These are phyloP conservation scores for Danio aesculapii DNA, from an alignment of 2,797 vertebrate species.

Conservation along the genomic window DNA sequence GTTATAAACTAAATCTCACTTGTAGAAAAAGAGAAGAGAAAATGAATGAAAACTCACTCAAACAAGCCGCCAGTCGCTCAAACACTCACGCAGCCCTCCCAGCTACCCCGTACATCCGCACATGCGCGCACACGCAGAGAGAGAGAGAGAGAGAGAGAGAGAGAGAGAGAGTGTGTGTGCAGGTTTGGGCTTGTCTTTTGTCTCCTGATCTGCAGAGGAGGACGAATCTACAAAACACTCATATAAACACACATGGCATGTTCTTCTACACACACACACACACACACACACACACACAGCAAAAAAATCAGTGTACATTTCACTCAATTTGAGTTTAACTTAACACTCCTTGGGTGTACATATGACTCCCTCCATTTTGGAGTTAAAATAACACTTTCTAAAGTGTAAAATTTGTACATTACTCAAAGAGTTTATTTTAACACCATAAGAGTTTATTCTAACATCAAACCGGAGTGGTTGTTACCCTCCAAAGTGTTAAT, in stretches of 20 bases:
- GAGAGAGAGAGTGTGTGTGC: neutral
- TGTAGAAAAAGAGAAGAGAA: too few relatives aligned
- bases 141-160: too few relatives aligned
- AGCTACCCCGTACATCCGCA: too few relatives aligned
- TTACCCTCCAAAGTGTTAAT: too few relatives aligned
- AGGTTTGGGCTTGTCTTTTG: slow-evolving; percentile 29
- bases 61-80: too few relatives aligned
- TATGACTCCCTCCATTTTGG: slow-evolving; percentile 5
- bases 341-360: neutral
- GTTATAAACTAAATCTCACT: too few relatives aligned
- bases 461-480: neutral
- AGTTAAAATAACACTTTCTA: slow-evolving; percentile 4
- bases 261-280: neutral
- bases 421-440: neutral
- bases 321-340: neutral
- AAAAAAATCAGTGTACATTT: slow-evolving; percentile 20
- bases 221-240: slow-evolving; percentile 23
- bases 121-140: neutral
- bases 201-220: slow-evolving; percentile 2
- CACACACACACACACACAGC: too few relatives aligned
- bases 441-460: neutral
- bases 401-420: slow-evolving; percentile 1
- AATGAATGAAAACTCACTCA: too few relatives aligned
- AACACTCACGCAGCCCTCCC: too few relatives aligned
- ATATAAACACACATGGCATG: neutral